Conservation (phyloP, 2,888 invertebrate genomes). For the Bimastos eiseni region DNA sequence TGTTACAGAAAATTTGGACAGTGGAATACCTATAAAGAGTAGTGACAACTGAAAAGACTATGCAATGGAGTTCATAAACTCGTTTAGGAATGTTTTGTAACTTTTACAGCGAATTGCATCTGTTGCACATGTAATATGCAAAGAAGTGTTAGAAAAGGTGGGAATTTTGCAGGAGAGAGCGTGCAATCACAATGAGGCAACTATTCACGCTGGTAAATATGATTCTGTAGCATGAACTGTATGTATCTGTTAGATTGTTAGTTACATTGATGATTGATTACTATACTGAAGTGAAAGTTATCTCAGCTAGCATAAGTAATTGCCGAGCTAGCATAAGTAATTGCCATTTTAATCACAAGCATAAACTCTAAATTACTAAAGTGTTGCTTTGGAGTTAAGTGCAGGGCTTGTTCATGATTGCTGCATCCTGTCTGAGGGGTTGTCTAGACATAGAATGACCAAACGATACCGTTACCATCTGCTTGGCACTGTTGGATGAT, state of each 20-base stretch:
- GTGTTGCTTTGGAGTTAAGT: not conserved
- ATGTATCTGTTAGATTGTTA: too few relatives aligned
- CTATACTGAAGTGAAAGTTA: not conserved
- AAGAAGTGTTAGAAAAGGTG: not conserved
- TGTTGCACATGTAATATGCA: not conserved
- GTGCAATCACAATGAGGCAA: too few relatives aligned
- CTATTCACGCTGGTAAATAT: too few relatives aligned
- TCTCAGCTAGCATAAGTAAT: not conserved
- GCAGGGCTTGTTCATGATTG: not conserved
- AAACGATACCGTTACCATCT: too few relatives aligned
- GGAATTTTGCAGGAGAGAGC: not conserved
- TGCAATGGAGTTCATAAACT: not conserved
- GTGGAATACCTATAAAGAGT: not conserved
- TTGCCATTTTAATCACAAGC: too few relatives aligned
- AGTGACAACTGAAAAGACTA: not conserved
- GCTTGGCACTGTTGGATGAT: too few relatives aligned
- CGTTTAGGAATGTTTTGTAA: not conserved
- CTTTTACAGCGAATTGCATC: not conserved
- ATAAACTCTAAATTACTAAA: not conserved
- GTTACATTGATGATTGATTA: too few relatives aligned
- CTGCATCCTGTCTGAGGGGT: not conserved
- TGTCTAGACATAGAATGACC: not conserved
- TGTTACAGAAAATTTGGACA: not conserved
- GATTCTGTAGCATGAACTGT: too few relatives aligned
- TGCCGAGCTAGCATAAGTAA: not conserved